Conservation (phyloP, 2,113 vertebrate genomes). For the Suncus etruscus region DNA sequence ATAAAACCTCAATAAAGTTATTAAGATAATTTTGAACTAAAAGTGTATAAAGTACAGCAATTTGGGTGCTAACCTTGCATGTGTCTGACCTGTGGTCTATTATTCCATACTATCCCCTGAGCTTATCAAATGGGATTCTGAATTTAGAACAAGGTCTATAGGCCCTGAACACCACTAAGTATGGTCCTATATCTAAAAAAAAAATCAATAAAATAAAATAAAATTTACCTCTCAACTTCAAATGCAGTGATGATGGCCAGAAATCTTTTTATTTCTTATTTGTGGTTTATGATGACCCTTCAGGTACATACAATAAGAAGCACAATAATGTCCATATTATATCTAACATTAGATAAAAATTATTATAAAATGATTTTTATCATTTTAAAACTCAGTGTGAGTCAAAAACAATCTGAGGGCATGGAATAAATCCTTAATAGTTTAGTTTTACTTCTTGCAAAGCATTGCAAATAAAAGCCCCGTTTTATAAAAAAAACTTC, state of each 20-base stretch:
- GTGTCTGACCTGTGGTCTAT: too few species aligned
- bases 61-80: too few species aligned
- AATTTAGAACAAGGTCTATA: too few species aligned
- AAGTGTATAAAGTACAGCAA: too few species aligned
- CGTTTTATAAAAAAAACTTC: neutral
- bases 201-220: too few species aligned
- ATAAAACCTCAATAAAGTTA: neutral
- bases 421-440: neutral
- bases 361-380: neutral
- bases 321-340: neutral
- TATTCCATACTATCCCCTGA: too few species aligned
- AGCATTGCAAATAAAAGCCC: neutral
- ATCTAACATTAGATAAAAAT: neutral
- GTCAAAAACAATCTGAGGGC: neutral
- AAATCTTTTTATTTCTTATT: neutral
- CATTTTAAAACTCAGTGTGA: neutral
- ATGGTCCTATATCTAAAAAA: too few species aligned
- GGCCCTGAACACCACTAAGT: too few species aligned
- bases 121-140: too few species aligned
- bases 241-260: neutral
- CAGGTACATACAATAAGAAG: neutral
- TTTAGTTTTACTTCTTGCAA: constrained; percentile 13
- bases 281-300: neutral
- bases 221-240: neutral
- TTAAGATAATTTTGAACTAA: constrained; percentile 16